Evolutionary conservation across 2,113 vertebrate genomes (phyloP).

Genomic region (Pygathrix nemaeus): DNA sequence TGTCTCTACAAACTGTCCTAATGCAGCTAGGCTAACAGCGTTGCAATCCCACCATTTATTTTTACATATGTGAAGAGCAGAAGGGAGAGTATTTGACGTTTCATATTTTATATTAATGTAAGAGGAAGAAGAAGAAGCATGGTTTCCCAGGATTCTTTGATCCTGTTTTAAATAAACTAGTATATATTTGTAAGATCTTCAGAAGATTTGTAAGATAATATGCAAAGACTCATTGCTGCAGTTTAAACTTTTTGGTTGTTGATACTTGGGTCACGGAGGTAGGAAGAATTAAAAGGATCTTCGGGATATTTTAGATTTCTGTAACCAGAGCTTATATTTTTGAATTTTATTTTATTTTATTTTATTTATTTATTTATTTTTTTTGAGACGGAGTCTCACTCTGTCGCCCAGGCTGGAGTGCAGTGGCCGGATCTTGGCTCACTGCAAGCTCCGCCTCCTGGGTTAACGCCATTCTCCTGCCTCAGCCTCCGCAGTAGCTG

Average conservation of each 20-base stretch:
- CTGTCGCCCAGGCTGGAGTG: too few relatives aligned
- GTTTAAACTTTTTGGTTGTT: constrained; percentile 3
- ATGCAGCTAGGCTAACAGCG: background rate
- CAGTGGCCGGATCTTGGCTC: too few relatives aligned
- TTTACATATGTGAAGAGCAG: background rate
- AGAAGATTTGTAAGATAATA: constrained; percentile 9
- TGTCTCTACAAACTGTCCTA: background rate
- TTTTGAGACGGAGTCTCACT: too few relatives aligned
- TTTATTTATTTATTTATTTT: too few relatives aligned
- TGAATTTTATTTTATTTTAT: background rate
- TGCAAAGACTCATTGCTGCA: background rate
- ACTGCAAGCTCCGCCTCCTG: too few relatives aligned
- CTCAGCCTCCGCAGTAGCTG: too few relatives aligned
- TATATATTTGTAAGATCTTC: constrained; percentile 1
- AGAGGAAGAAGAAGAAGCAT: background rate
- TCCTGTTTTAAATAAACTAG: background rate
- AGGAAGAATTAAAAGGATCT: constrained; percentile 25
- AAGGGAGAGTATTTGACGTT: background rate
- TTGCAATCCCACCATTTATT: background rate
- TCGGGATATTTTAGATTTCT: constrained; percentile 13
- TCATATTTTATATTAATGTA: background rate
- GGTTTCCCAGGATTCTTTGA: background rate
- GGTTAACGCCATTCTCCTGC: too few relatives aligned
- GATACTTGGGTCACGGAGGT: background rate
- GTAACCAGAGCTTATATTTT: background rate